Evolutionary conservation across 2,888 invertebrate species (phyloP).

Genomic region (Limnephilus rhombicus): DNA sequence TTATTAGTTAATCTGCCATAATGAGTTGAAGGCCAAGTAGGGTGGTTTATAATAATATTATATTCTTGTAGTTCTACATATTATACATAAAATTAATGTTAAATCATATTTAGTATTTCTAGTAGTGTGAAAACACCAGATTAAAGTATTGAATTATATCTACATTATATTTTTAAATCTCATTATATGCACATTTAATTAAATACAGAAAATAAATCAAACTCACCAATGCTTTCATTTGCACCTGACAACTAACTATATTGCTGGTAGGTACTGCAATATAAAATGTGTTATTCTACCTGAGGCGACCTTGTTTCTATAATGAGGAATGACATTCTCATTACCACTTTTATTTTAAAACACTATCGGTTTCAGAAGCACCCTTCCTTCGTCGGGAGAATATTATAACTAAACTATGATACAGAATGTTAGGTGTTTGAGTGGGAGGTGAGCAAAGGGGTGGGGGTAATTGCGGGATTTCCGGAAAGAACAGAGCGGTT

Average conservation of each 20-base stretch:
- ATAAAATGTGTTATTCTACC: no score
- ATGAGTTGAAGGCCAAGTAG: conserved; percentile 44
- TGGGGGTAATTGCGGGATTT: no score
- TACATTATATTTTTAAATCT: conserved; percentile 44
- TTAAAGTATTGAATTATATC: conserved; percentile 48
- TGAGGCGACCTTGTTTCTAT: background rate
- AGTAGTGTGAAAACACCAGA: conserved; percentile 48
- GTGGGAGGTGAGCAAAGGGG: no score
- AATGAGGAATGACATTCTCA: background rate
- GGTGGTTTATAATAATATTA: conserved; percentile 42
- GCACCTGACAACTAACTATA: background rate
- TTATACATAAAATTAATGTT: conserved; percentile 18
- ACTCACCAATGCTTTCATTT: background rate
- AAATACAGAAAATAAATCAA: conserved; percentile 45
- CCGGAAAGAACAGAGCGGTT: no score
- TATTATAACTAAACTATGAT: no score
- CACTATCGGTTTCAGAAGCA: no score
- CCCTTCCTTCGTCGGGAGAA: no score
- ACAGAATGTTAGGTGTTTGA: no score
- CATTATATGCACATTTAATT: conserved; percentile 54
- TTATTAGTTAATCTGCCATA: conserved; percentile 54
- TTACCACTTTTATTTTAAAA: no score
- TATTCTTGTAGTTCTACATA: conserved; percentile 25
- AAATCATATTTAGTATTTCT: conserved; percentile 34
- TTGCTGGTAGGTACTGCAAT: no score